Base-by-base conservation (phyloP, 2,797 vertebrate genomes). In the Petrocephalus sullivani region DNA sequence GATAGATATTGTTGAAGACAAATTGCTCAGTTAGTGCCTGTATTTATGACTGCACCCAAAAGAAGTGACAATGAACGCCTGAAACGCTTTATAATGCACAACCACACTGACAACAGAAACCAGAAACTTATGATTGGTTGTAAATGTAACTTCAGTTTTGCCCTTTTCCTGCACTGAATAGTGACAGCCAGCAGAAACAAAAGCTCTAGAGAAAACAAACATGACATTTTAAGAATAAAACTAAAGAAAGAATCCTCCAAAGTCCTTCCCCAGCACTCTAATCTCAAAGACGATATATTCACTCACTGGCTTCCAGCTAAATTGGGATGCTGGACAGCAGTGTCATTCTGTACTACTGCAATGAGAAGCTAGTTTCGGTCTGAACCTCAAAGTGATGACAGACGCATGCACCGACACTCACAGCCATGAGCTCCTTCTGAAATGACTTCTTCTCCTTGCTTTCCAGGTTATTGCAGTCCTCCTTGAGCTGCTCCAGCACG, bases 401-500 rank as follows among this genome's bases (percentile, higher is more conserved):
- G 46, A 33, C 2, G 14, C 87, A 46, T 53, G 16, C 67, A 23
- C 21, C 58, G 23, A 85, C 19, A 87, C 85, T 64, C 60, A 87
- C 85, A 51, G 85, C 58, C 96, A 99, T 96, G 46, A 99, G 96
- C 91, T 99, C 98, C 91, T 98, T 98, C 95, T 99, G 98, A 92
- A 99, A 99, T 19, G 98, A 98, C 88, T 98, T 99, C 87, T 96
- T 97, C 87, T 98, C 98, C 91, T 96, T 97, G 94, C 92, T 96
- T 60, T 98, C 98, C 0, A 94, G 86, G 87, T 95, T 98, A 89
- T 96, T 99, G 86, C 98, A 98, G 89, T 99, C 98, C 89, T 99
- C 98, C 92, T 99, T 99, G 58, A 99, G 95, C 91, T 99, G 99
- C 91, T 99, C 98, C 92, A 99, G 92, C 6, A 99, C 97, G 0